These are phyloP conservation scores for Rhagoletis zephyria DNA, from an alignment of 1,140 invertebrate genomes.

Conservation along the genomic window DNA sequence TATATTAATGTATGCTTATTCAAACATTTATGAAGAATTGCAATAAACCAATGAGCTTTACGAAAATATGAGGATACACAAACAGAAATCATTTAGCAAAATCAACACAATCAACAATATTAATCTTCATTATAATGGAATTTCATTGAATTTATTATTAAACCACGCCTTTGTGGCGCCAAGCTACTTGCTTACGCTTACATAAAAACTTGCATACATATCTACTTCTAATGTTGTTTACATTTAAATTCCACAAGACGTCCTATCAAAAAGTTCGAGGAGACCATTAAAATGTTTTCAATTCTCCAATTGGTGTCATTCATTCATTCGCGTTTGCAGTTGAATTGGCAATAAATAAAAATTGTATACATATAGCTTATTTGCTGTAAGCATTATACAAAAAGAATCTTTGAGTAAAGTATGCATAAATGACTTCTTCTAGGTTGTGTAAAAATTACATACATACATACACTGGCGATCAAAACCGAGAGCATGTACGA, in stretches of 20 bases:
- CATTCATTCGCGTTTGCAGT: not conserved
- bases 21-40: too few relatives aligned
- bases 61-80: not conserved
- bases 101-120: conserved; percentile 64
- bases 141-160: conserved; percentile 68
- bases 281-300: not conserved
- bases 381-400: too few relatives aligned
- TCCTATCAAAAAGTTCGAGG: not conserved
- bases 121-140: conserved; percentile 72
- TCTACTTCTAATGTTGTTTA: not conserved
- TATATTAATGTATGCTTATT: too few relatives aligned
- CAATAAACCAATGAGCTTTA: not conserved
- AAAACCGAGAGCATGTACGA: too few relatives aligned
- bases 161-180: conserved; percentile 63
- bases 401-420: too few relatives aligned
- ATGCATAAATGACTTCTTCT: too few relatives aligned
- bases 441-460: too few relatives aligned
- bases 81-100: conserved; percentile 69
- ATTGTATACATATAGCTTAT: not conserved
- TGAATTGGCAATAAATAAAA: conserved; percentile 4
- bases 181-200: conserved; percentile 48
- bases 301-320: not conserved
- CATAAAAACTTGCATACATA: not conserved
- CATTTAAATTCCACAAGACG: not conserved
- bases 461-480: too few relatives aligned